These are phyloP conservation scores for Cryptomyrus ogoouensis DNA, from an alignment of 2,113 vertebrate genomes.

Conservation along the genomic window DNA sequence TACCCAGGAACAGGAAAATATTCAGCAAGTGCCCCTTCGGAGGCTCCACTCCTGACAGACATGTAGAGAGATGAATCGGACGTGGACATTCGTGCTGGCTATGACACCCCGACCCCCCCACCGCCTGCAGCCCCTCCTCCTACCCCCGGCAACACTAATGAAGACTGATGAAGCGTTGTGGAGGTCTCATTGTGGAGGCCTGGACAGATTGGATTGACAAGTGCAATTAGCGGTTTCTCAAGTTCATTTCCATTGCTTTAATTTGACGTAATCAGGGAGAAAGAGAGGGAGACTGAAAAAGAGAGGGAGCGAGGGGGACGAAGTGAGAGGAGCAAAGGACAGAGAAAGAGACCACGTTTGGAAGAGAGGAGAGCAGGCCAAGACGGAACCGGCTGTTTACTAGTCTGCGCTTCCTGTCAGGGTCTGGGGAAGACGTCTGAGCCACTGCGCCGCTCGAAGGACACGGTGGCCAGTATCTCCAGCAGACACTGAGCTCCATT, in stretches of 20 bases:
- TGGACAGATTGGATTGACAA: conserved; percentile 67
- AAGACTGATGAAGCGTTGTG: conserved; percentile 59
- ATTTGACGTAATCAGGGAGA: conserved; percentile 58
- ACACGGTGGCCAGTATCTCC: neutral
- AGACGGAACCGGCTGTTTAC: conserved; percentile 18
- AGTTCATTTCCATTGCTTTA: conserved; percentile 71
- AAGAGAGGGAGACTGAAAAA: conserved; percentile 16
- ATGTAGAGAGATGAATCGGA: neutral
- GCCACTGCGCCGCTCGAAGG: neutral
- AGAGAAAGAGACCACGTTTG: neutral
- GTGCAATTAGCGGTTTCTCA: conserved; percentile 68
- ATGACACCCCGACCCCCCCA: conserved; percentile 27
- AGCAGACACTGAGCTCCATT: neutral
- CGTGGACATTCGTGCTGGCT: neutral
- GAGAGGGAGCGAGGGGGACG: neutral
- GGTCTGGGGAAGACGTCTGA: neutral
- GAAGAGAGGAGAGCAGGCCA: neutral
- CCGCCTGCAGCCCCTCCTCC: conserved; percentile 25
- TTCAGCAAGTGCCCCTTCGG: neutral
- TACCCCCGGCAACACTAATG: conserved; percentile 65
- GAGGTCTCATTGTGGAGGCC: conserved; percentile 59
- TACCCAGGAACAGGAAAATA: neutral
- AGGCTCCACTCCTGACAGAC: neutral
- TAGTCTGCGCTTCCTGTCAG: neutral
- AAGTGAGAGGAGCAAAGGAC: neutral